phyloP scores from a whole-genome alignment of 2,113 vertebrate genomes.

The Catagonus wagneri region DNA sequence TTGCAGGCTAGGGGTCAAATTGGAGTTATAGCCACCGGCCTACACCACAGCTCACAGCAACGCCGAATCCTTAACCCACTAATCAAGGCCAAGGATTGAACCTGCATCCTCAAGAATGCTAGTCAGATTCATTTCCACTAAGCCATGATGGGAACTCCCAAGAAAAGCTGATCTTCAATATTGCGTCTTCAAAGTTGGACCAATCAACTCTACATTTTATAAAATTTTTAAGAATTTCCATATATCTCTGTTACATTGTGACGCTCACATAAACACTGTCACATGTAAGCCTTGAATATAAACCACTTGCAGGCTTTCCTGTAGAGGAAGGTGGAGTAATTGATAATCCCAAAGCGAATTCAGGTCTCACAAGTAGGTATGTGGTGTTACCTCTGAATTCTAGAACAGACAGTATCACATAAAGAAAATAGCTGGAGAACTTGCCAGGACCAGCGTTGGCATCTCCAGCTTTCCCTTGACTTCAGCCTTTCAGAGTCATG shows the following conservation, averaged over 20 bases:
- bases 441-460: background rate
- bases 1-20: no score
- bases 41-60: no score
- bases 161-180: background rate
- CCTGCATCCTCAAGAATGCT: no score
- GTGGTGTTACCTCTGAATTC: background rate
- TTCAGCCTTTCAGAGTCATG: background rate
- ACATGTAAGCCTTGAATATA: background rate
- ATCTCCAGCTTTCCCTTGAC: background rate
- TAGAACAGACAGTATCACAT: background rate
- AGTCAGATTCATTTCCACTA: no score
- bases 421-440: background rate
- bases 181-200: background rate
- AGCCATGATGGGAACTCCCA: background rate
- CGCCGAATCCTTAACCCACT: no score
- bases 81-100: no score
- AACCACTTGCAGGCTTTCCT: background rate
- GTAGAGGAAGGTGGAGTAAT: background rate
- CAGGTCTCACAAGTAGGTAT: background rate
- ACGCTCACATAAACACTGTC: background rate
- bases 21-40: no score
- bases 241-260: background rate
- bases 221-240: background rate
- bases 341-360: background rate
- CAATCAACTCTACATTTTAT: background rate